A percentile compares a stretch with the other conserved stretches of the same genome.
Conservation (phyloP, 2,797 vertebrate genomes). For the Chrosomus eos region DNA sequence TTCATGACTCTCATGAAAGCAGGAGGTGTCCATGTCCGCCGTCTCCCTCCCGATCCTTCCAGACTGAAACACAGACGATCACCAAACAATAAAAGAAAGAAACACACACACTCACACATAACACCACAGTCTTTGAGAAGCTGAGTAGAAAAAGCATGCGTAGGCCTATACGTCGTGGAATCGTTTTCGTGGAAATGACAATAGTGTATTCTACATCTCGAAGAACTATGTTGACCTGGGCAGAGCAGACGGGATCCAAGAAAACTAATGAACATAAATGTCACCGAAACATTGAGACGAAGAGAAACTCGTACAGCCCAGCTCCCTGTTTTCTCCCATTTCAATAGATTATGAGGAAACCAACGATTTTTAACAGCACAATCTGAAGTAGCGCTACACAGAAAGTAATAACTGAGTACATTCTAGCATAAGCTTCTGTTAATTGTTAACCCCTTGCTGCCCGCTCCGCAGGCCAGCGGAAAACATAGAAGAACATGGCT, state of each 20-base stretch:
- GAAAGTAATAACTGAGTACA: slow-evolving; percentile 73
- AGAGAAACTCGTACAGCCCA: slow-evolving; percentile 61
- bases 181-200: slow-evolving; percentile 73
- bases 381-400: slow-evolving; percentile 72
- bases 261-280: slow-evolving; percentile 53
- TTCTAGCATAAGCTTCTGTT: slow-evolving; percentile 72
- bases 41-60: slow-evolving; percentile 64
- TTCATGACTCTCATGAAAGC: slow-evolving; percentile 75
- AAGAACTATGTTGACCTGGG: slow-evolving; percentile 71
- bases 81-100: slow-evolving; percentile 46
- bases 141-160: slow-evolving; percentile 73
- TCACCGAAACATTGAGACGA: slow-evolving; percentile 48
- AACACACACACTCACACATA: slow-evolving; percentile 62
- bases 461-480: slow-evolving; percentile 81
- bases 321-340: slow-evolving; percentile 71
- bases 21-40: slow-evolving; percentile 64
- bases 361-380: slow-evolving; percentile 66
- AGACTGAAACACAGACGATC: slow-evolving; percentile 53
- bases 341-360: slow-evolving; percentile 71
- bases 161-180: slow-evolving; percentile 76
- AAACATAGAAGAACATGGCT: slow-evolving; percentile 60
- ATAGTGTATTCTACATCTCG: slow-evolving; percentile 78
- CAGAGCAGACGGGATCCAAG: slow-evolving; percentile 59
- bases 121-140: slow-evolving; percentile 24
- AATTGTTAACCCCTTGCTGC: slow-evolving; percentile 72